These are phyloP conservation scores for Etheostoma cragini DNA, from an alignment of 2,113 vertebrate species.

Conservation along the genomic window DNA sequence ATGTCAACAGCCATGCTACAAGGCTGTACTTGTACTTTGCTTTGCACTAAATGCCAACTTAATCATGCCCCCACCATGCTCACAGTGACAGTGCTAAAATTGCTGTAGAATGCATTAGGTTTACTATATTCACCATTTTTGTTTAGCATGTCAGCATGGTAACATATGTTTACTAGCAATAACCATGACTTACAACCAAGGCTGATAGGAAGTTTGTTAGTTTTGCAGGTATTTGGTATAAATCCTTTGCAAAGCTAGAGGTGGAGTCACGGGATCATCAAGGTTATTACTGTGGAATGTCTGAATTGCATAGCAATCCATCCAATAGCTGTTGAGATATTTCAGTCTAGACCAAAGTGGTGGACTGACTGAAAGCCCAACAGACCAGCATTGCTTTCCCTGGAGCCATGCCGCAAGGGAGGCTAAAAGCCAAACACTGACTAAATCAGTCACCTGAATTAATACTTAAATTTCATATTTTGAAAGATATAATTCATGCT, in stretches of 20 bases:
- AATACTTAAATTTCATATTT: neutral
- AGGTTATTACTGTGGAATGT: neutral
- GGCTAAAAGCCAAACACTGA: neutral
- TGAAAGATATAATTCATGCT: neutral
- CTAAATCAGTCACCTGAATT: neutral
- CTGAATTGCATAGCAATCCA: neutral
- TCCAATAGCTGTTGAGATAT: neutral
- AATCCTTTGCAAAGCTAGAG: neutral
- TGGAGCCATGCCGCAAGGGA: neutral
- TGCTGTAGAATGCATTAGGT: neutral
- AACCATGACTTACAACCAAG: neutral
- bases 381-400: neutral
- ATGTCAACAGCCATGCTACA: neutral
- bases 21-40: neutral
- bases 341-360: neutral
- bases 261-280: neutral
- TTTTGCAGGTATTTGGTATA: neutral
- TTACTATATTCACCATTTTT: neutral
- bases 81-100: neutral
- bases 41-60: conserved; percentile 2
- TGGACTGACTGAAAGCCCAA: neutral
- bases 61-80: neutral
- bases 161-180: neutral
- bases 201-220: neutral
- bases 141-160: neutral